Conservation (phyloP, 1,140 invertebrate genomes). For the Tetraneura akinire region DNA sequence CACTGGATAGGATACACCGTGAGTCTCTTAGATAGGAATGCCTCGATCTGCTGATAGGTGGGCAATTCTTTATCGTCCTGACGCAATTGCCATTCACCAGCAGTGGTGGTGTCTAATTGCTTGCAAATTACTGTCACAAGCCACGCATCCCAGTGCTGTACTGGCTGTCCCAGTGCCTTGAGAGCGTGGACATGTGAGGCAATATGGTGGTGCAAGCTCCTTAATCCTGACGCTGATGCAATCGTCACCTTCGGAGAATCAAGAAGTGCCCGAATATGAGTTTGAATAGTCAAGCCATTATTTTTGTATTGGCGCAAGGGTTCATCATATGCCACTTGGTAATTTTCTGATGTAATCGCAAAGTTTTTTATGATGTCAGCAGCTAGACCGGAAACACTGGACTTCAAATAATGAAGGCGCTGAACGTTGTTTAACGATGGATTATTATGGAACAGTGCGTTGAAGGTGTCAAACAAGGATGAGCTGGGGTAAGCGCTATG, state of each 20-base stretch:
- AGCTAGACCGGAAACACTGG: neutral
- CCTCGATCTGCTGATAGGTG: neutral
- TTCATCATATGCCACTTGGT: neutral
- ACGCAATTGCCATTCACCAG: neutral
- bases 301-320: no score
- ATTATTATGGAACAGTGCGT: neutral
- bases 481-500: neutral
- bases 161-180: no score
- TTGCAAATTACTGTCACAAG: no score
- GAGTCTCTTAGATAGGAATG: neutral
- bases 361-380: slow-evolving; percentile 9
- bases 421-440: no score
- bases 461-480: neutral
- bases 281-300: no score
- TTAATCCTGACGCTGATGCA: no score
- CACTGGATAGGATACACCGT: neutral
- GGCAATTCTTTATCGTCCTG: neutral
- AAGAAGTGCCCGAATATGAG: no score
- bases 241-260: no score
- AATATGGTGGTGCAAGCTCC: no score
- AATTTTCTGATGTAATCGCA: neutral
- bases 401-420: neutral
- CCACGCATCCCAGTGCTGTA: no score
- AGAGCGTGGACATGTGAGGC: no score
- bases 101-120: no score